phyloP scores from a whole-genome alignment of 2,797 vertebrate species.

The Centroberyx gerrardi region DNA sequence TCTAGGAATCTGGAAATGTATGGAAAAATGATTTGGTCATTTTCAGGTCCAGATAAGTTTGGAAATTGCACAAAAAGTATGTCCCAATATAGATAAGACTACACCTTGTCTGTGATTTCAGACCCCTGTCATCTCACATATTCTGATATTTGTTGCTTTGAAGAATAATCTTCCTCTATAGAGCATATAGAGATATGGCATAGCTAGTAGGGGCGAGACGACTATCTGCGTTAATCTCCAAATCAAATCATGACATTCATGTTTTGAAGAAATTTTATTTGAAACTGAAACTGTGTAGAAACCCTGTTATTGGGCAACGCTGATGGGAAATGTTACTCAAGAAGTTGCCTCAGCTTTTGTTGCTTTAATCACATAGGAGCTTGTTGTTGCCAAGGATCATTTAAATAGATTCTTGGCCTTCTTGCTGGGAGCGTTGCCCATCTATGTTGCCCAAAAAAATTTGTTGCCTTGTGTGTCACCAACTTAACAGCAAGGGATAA shows the following conservation, averaged over 20 bases:
- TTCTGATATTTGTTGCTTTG: too few relatives aligned
- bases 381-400: not conserved
- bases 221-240: not conserved
- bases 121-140: too few relatives aligned
- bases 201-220: too few relatives aligned
- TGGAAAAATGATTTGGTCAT: not conserved
- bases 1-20: not conserved
- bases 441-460: not conserved
- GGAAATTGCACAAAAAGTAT: not conserved
- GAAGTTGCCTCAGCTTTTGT: not conserved
- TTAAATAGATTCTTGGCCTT: not conserved
- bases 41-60: too few relatives aligned
- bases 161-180: too few relatives aligned
- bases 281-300: slow-evolving; percentile 43
- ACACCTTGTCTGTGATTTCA: not conserved
- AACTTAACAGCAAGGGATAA: not conserved
- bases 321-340: not conserved
- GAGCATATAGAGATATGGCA: too few relatives aligned
- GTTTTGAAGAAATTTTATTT: not conserved
- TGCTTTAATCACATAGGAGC: not conserved
- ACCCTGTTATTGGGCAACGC: slow-evolving; percentile 4
- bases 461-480: not conserved
- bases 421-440: not conserved
- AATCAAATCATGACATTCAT: not conserved
- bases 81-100: not conserved